These are phyloP conservation scores for Sturnira hondurensis DNA, from an alignment of 2,113 vertebrate genomes.

Conservation along the genomic window DNA sequence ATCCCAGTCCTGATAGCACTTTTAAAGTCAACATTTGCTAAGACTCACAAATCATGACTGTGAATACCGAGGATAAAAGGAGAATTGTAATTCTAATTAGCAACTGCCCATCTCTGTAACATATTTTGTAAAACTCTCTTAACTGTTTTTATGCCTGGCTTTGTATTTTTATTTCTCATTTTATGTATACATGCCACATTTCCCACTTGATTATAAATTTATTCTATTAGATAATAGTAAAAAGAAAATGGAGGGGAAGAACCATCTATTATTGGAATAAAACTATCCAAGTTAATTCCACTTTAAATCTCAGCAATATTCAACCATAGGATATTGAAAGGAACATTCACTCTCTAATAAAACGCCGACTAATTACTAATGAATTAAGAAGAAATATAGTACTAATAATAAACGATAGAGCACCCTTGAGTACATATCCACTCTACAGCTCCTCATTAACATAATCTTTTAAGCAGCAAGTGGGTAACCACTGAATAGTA, in stretches of 20 bases:
- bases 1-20: not conserved
- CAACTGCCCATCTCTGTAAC: not conserved
- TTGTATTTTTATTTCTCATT: slow-evolving; percentile 7
- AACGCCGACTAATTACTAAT: not conserved
- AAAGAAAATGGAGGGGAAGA: not conserved
- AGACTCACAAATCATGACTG: not conserved
- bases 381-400: not conserved
- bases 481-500: not conserved
- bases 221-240: not conserved
- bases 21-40: slow-evolving; percentile 25
- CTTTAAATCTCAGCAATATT: not conserved
- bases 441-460: not conserved
- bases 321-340: not conserved
- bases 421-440: not conserved
- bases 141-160: not conserved
- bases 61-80: not conserved
- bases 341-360: not conserved
- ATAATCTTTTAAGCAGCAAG: not conserved
- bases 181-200: not conserved
- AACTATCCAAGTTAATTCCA: not conserved
- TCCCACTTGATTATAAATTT: not conserved
- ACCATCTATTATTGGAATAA: not conserved
- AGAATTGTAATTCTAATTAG: not conserved
- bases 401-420: not conserved
- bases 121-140: not conserved